Base-by-base conservation (phyloP, 1,140 invertebrate genomes). In the Branchinecta lynchi region DNA sequence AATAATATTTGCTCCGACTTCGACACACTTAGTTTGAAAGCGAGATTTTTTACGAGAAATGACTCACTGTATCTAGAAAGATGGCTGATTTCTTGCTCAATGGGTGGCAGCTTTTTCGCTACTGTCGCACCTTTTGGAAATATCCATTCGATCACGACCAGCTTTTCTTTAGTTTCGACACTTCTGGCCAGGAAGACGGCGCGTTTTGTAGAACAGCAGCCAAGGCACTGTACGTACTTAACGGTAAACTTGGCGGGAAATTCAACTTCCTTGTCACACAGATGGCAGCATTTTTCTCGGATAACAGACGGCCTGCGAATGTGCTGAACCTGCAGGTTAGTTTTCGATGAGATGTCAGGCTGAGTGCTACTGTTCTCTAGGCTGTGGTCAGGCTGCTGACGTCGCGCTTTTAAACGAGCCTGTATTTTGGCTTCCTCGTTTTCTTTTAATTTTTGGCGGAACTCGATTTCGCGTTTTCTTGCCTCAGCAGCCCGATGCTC, bases 101-200 rank as follows among this genome's bases (percentile, higher is more conserved):
- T 60, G 3, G 51, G 51, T 60, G 12, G 51, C 12, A 60, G 12
- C 69, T 71, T 76, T 73, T 70, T 75, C 69, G 70, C 75, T 70
- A 32, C 73, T 65, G 66, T 66, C 69, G 45, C 46, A 67, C n/a
- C 66, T 65, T 72, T 82, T 82, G 45, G 75, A 78, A 89, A 77
- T 45, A 81, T 83, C 88, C 88, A 91, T 78, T 89, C 86, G 17
- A 81, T 83, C 66, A 90, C 77, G 10, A 84, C 82, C 1, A 89
- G 80, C 70, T 87, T 74, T 75, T 88, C 84, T 0, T 88, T 88
- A 17, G 82, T 83, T 32, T 79, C 80, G 65, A 78, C 80, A 74
- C 90, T 88, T 17, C 89, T 82, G 15, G 85, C 87, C 7, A 81
- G 79, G 77, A 85, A 89, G 43, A 86, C 82, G n/a, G 86, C 81